phyloP scores from a whole-genome alignment of 2,888 invertebrate species.

The Cephus rjabovi region DNA sequence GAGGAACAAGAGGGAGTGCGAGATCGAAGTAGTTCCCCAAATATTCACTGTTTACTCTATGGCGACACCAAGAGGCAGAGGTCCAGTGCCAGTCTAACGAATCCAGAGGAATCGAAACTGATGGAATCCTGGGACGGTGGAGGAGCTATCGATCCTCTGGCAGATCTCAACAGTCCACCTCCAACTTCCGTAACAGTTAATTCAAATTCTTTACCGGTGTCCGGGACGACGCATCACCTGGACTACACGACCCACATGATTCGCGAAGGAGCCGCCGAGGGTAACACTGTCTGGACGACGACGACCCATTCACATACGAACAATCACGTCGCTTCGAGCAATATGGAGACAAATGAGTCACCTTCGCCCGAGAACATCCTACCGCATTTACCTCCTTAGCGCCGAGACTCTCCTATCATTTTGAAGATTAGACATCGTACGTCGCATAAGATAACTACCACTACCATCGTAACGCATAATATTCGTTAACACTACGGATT shows the following conservation, averaged over 20 bases:
- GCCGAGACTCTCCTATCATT: conserved; percentile 23
- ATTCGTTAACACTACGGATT: conserved; percentile 59
- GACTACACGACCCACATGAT: conserved; percentile 32
- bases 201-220: conserved; percentile 13
- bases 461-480: conserved; percentile 46
- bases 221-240: conserved; percentile 23
- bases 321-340: conserved; percentile 8
- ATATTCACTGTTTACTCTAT: conserved; percentile 68
- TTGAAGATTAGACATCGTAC: not conserved
- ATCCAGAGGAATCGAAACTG: conserved; percentile 52
- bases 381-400: conserved; percentile 63
- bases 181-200: conserved; percentile 11
- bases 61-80: conserved; percentile 61
- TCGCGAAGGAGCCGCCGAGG: conserved; percentile 26
- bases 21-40: conserved; percentile 80
- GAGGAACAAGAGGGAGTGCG: conserved; percentile 82
- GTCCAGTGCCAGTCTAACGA: conserved; percentile 37
- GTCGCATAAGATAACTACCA: not conserved
- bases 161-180: conserved; percentile 29
- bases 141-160: conserved; percentile 35
- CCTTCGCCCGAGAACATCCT: conserved; percentile 59
- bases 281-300: conserved; percentile 23
- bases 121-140: conserved; percentile 56
- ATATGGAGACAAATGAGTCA: conserved; percentile 33
- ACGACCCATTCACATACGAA: conserved; percentile 34